phyloP scores from a whole-genome alignment of 92 coral and sea anemone species.

The Hydrozoanthus gracilis region DNA sequence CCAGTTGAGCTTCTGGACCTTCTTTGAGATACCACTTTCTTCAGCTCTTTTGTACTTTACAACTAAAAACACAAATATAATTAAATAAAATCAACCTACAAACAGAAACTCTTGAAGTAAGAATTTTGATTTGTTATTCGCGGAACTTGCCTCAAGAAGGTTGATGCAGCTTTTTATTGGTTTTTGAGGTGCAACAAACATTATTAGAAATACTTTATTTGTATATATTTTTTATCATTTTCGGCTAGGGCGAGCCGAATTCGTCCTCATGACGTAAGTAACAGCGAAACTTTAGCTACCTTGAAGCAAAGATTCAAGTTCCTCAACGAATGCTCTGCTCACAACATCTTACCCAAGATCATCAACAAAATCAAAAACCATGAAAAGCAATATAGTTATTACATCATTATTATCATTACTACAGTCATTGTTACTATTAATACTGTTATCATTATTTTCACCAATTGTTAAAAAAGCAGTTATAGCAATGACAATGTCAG shows the following conservation, averaged over 20 bases:
- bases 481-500: too few species aligned
- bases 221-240: too few species aligned
- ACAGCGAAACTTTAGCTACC: neutral
- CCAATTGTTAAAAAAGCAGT: too few species aligned
- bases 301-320: neutral
- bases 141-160: too few species aligned
- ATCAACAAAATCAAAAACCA: neutral
- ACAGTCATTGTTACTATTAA: too few species aligned
- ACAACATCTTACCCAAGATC: neutral
- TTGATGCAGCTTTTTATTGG: too few species aligned
- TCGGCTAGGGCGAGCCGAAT: too few species aligned
- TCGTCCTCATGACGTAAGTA: neutral
- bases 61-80: constrained; percentile 51
- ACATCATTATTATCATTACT: neutral
- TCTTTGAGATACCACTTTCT: constrained; percentile 88
- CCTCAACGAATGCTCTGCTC: neutral
- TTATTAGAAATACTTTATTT: too few species aligned
- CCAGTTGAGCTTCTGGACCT: constrained; percentile 94
- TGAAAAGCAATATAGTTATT: too few species aligned
- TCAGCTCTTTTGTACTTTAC: constrained; percentile 93
- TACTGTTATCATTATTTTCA: too few species aligned
- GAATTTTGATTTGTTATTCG: neutral
- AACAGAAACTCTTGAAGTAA: neutral
- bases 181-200: too few species aligned
- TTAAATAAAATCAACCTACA: neutral